Evolutionary conservation across 1,140 invertebrate genomes (phyloP).

Genomic region (Ganaspis sp.): DNA sequence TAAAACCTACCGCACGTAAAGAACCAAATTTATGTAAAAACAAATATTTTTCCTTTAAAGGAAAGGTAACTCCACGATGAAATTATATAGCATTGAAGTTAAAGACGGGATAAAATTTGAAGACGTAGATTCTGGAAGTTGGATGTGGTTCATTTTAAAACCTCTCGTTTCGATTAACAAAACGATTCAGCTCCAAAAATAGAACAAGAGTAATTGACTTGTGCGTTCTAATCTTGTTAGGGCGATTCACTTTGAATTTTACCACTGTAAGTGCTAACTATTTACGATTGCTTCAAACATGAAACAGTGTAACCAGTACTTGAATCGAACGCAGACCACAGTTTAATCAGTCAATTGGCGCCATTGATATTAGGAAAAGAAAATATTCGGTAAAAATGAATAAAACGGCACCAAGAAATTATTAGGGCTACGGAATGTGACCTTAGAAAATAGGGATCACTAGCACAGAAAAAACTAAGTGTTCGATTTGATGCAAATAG

Average conservation of each 20-base stretch:
- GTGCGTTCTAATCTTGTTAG: slow-evolving; percentile 62
- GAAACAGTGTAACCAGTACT: not conserved
- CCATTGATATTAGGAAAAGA: not conserved
- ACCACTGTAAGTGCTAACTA: slow-evolving; percentile 46
- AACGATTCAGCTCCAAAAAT: slow-evolving; percentile 45
- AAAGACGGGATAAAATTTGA: too few relatives aligned
- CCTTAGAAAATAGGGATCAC: too few relatives aligned
- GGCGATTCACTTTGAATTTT: slow-evolving; percentile 54
- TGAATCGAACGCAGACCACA: not conserved
- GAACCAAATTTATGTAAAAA: too few relatives aligned
- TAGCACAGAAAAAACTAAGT: too few relatives aligned
- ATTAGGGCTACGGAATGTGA: too few relatives aligned
- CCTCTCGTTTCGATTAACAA: not conserved
- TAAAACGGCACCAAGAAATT: not conserved
- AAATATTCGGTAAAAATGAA: not conserved
- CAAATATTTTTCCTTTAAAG: too few relatives aligned
- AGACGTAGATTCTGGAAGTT: not conserved
- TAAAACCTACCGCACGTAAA: too few relatives aligned
- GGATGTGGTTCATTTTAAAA: not conserved
- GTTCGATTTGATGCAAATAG: too few relatives aligned
- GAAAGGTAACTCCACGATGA: too few relatives aligned
- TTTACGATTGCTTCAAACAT: slow-evolving; percentile 37
- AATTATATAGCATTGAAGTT: too few relatives aligned
- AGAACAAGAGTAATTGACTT: slow-evolving; percentile 60
- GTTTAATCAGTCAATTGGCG: not conserved